Base-by-base conservation (phyloP, 2,797 vertebrate species). In the Gallinago nigripennis region DNA sequence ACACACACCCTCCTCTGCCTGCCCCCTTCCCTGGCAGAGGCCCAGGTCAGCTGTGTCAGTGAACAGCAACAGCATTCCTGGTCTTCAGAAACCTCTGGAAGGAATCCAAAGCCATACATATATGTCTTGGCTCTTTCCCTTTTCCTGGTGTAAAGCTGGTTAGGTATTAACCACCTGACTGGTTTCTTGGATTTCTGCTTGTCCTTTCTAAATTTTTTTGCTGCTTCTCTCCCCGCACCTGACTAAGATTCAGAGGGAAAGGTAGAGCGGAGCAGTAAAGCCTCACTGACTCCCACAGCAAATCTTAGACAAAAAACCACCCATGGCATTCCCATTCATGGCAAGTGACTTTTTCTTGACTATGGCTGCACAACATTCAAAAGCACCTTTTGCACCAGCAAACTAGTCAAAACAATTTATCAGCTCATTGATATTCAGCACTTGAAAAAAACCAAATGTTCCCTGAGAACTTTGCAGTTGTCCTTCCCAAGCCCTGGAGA, bases 41-140 rank as follows among this genome's bases (percentile, higher is more conserved):
- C 77, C 91, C 97, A 97, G 89, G 82, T 97, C 95, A 96, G 92
- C 94, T 95, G 78, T 95, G 80, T 92, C 86, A 91, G 72, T 61
- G 79, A 97, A 92, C 79, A 94, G 91, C 86, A 82, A 83, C 94
- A 95, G 82, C 93, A 88, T 83, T 95, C 75, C 92, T 39, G 50
- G 65, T 92, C 88, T 92, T 84, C 66, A 69, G 95, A 97, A 95
- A 94, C 71, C 43, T 43, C 80, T 97, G 96, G 95, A 96, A 95
- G 45, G 45, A 87, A 92, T 82, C 89, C 97, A 97, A 84, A 86
- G n/a, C 66, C 43, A 21, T 85, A 78, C 1, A 0, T 85, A 14
- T 50, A 73, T 56, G 68, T 80, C 60, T 91, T 79, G 75, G 19
- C 63, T 37, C 41, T 89, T 37, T 54, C 75, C 61, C 18, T 71